phyloP scores from a whole-genome alignment of 1,140 invertebrate genomes.

The Cylas formicarius region DNA sequence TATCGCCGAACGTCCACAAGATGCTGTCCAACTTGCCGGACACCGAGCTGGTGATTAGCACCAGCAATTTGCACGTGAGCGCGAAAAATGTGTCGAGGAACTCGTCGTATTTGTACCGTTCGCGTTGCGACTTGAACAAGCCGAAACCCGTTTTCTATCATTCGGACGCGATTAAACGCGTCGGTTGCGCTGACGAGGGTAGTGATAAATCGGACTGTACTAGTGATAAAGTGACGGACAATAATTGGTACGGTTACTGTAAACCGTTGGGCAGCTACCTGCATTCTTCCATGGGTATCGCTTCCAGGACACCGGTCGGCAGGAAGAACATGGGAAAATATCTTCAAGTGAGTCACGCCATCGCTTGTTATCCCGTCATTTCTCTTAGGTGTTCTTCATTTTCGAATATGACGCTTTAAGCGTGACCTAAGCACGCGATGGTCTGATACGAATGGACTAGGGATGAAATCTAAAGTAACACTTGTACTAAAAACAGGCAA shows the following conservation, averaged over 20 bases:
- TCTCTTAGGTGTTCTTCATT: no score
- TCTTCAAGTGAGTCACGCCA: slow-evolving; percentile 36
- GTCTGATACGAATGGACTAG: no score
- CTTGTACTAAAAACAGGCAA: no score
- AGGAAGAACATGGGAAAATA: slow-evolving; percentile 39
- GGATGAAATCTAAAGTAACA: no score
- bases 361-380: no score
- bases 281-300: slow-evolving; percentile 38
- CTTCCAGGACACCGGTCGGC: slow-evolving; percentile 38
- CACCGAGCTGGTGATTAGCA: slow-evolving; percentile 36
- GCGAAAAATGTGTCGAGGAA: slow-evolving; percentile 18
- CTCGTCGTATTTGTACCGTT: slow-evolving; percentile 28
- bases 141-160: slow-evolving; percentile 13
- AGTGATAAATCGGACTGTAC: slow-evolving; percentile 4
- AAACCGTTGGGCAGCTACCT: slow-evolving; percentile 37
- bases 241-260: slow-evolving; percentile 14
- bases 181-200: background rate
- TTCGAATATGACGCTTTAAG: no score
- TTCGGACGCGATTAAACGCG: background rate
- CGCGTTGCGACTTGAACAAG: slow-evolving; percentile 5
- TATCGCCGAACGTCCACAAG: slow-evolving; percentile 49
- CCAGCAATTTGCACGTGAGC: slow-evolving; percentile 18
- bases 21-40: slow-evolving; percentile 51
- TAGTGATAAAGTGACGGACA: background rate
- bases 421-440: no score